Percentiles rank a stretch among this genome's conserved stretches.
phyloP scores from a whole-genome alignment of 2,797 vertebrate genomes.

The Sebastes cheni region DNA sequence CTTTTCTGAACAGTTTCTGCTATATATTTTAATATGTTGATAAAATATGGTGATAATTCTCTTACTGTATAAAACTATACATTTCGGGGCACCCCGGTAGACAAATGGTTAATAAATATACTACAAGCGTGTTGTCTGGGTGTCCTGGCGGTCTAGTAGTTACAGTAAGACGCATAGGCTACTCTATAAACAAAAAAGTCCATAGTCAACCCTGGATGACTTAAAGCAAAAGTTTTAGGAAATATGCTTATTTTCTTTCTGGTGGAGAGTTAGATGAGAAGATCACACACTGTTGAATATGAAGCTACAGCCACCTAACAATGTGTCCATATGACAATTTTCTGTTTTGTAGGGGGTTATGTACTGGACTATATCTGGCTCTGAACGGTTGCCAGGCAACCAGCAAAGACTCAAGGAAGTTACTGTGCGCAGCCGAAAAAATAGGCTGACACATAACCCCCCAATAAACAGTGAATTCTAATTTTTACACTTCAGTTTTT shows the following conservation, averaged over 20 bases:
- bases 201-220: background rate
- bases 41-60: background rate
- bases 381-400: background rate
- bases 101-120: background rate
- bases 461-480: background rate
- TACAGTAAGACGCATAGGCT: background rate
- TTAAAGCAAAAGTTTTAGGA: background rate
- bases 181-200: background rate
- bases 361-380: background rate
- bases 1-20: no score
- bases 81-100: background rate
- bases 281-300: background rate
- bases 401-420: background rate
- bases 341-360: background rate
- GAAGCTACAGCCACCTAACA: background rate
- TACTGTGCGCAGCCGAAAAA: background rate
- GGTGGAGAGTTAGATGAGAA: background rate
- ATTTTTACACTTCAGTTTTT: background rate
- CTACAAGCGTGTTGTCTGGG: background rate
- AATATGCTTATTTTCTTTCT: background rate
- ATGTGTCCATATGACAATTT: background rate
- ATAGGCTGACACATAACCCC: background rate
- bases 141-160: background rate
- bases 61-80: background rate
- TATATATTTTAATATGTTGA: background rate